A percentile compares a stretch with the other conserved stretches of the same genome.
phyloP scores from a whole-genome alignment of 2,888 invertebrate genomes.

The Nyleta sp. region DNA sequence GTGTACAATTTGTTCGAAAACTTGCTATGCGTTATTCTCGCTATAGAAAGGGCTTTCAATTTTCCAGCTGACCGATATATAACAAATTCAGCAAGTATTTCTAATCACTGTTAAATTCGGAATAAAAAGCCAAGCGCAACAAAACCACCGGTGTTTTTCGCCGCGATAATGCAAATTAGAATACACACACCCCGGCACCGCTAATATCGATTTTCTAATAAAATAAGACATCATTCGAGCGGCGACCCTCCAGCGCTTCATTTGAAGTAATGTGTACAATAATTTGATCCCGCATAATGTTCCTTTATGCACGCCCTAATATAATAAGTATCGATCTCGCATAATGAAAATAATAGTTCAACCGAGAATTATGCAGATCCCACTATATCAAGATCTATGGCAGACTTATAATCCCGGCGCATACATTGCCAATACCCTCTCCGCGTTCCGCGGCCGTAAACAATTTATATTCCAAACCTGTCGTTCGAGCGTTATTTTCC shows the following conservation, averaged over 20 bases:
- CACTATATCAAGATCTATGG: slow-evolving; percentile 20
- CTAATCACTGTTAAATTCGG: too few relatives aligned
- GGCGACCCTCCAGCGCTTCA: not conserved
- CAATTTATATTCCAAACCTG: slow-evolving; percentile 26
- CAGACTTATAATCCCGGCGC: slow-evolving; percentile 5
- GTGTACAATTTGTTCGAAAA: not conserved
- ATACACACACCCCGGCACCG: not conserved
- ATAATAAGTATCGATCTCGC: slow-evolving; percentile 16
- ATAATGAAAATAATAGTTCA: slow-evolving; percentile 31
- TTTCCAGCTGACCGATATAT: too few relatives aligned
- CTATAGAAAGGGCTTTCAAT: not conserved
- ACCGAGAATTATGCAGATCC: slow-evolving; percentile 27
- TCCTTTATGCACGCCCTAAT: slow-evolving; percentile 5
- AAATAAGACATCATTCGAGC: not conserved
- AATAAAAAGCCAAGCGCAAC: too few relatives aligned
- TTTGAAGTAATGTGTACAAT: slow-evolving; percentile 4
- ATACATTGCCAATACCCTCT: slow-evolving; percentile 5
- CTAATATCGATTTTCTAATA: not conserved
- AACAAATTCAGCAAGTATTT: too few relatives aligned
- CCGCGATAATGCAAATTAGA: not conserved
- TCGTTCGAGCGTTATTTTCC: slow-evolving; percentile 8
- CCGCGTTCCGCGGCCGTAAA: not conserved
- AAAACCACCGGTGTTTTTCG: not conserved
- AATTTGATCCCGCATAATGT: slow-evolving; percentile 1
- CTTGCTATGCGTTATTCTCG: slow-evolving; percentile 4